Percentiles rank a stretch among this genome's conserved stretches.
These are phyloP conservation scores for Limosa lapponica DNA, from an alignment of 2,797 vertebrate genomes.

Conservation along the genomic window DNA sequence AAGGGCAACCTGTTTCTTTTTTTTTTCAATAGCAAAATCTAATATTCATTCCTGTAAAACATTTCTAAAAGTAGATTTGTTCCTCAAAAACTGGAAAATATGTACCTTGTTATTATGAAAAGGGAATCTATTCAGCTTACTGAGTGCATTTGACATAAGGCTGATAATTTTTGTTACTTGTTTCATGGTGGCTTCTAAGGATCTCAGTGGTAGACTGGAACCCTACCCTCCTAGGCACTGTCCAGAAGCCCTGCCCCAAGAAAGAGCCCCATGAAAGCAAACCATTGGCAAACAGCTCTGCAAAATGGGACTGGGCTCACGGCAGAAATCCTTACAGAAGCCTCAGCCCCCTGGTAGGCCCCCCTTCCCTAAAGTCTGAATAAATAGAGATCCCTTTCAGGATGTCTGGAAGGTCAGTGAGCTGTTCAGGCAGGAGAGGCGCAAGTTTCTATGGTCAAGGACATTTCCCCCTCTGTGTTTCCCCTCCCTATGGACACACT, in stretches of 20 bases:
- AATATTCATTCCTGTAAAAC: not conserved
- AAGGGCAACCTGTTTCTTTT: not conserved
- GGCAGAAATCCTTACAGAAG: not conserved
- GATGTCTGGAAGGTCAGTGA: constrained; percentile 10
- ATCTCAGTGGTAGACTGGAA: not conserved
- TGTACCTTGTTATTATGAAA: not conserved
- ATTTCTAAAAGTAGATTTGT: not conserved
- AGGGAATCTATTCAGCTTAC: not conserved
- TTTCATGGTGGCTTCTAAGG: rapidly evolving
- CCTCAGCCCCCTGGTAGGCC: not conserved
- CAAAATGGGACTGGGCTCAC: not conserved
- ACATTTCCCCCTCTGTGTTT: not conserved
- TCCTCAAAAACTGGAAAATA: not conserved
- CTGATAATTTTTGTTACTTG: not conserved
- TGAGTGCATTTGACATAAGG: not conserved
- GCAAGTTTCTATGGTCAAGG: not conserved
- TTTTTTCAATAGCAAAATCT: not conserved
- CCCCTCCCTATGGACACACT: not conserved
- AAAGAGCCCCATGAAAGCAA: not conserved
- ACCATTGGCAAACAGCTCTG: not conserved
- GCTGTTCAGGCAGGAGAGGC: not conserved
- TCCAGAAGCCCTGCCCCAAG: not conserved
- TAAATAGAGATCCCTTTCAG: constrained; percentile 5
- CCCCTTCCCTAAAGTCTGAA: not conserved
- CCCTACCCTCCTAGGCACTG: not conserved